Base-by-base conservation (phyloP, 2,888 invertebrate species). In the Drosophila mercatorum region DNA sequence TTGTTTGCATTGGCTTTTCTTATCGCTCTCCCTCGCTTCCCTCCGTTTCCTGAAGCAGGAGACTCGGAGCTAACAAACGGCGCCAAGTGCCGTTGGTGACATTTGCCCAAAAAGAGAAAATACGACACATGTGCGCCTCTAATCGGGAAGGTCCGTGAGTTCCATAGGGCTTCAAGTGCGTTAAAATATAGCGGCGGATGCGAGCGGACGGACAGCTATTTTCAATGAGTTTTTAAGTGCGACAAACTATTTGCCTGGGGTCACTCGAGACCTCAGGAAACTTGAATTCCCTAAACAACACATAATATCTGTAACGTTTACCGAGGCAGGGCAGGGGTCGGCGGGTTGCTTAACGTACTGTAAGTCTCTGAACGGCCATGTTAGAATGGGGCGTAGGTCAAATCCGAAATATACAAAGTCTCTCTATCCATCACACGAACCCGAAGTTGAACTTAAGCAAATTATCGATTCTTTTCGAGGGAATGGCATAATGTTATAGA, bases 11-110 rank as follows among this genome's bases (percentile, higher is more conserved):
- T 51, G 34, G 49, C 31, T 51, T 17, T 34, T 34, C 51, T 51
- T 34, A 34, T 46, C 17, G 17, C 26, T 28, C 22, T 36, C 22
- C 14, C 46, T 57, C n/a, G 38, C 14, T 43, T 17, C 10, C 11
- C 41, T 41, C 14, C n/a, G 22, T 6, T 17, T 31, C 17, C 10
- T 40, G 38, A 17, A 64, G 56, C 58, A 10, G 53, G 14, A 64
- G 67, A 43, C 55, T 36, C 55, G 77, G 55, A 63, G 69, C 56
- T 62, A 72, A 70, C 66, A 68, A 74, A 72, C 72, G 74, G 70
- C 85, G 72, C 75, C 81, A 71, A 83, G 75, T 75, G 73, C 51
- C 71, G 34, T 71, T n/a, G 46, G 82, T 83, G 86, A 81, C 86
- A 86, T 79, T 79, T 81, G 60, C 51, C 68, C 59, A 73, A 78